These are phyloP conservation scores for Limonius californicus DNA, from an alignment of 1,140 invertebrate genomes.

Conservation along the genomic window DNA sequence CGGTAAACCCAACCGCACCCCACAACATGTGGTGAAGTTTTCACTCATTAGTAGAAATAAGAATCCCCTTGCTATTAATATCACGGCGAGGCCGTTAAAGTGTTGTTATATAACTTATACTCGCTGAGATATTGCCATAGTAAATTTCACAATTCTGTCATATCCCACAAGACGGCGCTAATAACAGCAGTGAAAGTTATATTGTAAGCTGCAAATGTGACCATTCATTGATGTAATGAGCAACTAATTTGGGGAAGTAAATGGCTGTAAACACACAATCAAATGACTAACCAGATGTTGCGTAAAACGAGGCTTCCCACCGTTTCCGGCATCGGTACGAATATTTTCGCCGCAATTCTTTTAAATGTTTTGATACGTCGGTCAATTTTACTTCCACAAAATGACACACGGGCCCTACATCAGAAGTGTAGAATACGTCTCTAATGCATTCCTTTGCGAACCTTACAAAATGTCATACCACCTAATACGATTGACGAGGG, in stretches of 20 bases:
- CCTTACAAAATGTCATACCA: background rate
- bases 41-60: constrained; percentile 20
- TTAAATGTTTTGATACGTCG: too few species aligned
- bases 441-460: background rate
- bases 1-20: constrained; percentile 19
- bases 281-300: too few species aligned
- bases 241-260: too few species aligned
- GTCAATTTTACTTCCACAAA: background rate
- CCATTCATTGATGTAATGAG: too few species aligned
- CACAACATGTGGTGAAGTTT: constrained; percentile 19
- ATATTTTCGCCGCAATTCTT: too few species aligned
- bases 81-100: background rate
- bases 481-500: background rate
- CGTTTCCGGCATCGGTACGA: too few species aligned
- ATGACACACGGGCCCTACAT: background rate
- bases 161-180: background rate
- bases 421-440: background rate
- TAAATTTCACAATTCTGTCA: background rate
- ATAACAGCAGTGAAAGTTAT: background rate
- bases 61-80: background rate
- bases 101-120: background rate
- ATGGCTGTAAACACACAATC: too few species aligned
- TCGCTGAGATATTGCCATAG: background rate
- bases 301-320: too few species aligned
- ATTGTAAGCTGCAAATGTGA: background rate